Evolutionary conservation across 2,888 invertebrate species (phyloP), one percentile per base, ranked within the genome.

Genomic region (Thera obeliscata): DNA sequence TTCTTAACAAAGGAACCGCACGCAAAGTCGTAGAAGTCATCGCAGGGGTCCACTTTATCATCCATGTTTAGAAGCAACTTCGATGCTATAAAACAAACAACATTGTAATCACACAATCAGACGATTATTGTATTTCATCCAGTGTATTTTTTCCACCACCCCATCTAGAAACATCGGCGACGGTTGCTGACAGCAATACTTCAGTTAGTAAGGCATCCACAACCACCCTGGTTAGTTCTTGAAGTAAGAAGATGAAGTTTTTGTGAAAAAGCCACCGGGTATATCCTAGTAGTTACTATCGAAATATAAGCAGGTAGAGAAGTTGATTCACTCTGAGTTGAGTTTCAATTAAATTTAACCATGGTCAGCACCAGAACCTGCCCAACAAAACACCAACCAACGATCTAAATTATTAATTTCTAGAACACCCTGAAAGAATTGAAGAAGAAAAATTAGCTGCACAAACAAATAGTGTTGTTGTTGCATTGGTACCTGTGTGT

Each of bases 11-110:
- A 97, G 11, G 95, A 95, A 1, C 97, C 97, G 79, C 97, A 97
- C 0, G 97, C 95, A 82, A 96, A 97, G 77, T 96, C 94, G 85
- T 97, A 97, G 87, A 97, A 97, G 82, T 97, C 96, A 76, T 97
- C 96, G 82, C 97, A 97, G 0, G 97, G 97, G 72, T 97, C 96
- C 7, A 96, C 95, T 1, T 89, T 86, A 1, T 91, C 87, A 76
- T 97, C 96, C 95, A 97, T 96, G 81, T 96, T 96, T 70, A 94
- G 91, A 50, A 97, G 88, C 11, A 97, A 92, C 72, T 95, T 95
- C 0, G 96, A 96, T 0, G 97, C 97, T 95, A 87, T 56, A 50
- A 69, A 49, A 69, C 5, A 54, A 55, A 56, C 12, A 38, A 55
- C n/a, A 22, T 22, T 59, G 22, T 38, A 9, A 5, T 35, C 35